Evolutionary conservation across 2,113 vertebrate genomes (phyloP).

Genomic region (Gnathonemus longibarbis): DNA sequence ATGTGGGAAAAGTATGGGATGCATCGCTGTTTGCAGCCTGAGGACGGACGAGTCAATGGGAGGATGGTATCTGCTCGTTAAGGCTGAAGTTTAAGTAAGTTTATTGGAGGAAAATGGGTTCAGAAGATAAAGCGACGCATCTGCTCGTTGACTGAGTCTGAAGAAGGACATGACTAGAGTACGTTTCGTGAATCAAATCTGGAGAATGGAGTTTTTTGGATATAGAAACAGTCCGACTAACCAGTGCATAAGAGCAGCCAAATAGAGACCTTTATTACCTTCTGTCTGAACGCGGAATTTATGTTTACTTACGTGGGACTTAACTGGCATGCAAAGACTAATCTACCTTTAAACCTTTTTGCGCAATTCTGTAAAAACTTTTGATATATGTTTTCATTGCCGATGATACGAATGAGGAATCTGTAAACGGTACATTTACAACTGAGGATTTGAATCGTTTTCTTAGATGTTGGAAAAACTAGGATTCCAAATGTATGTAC

Average conservation of each 20-base stretch:
- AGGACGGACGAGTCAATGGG: slow-evolving; percentile 14
- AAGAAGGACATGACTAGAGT: slow-evolving; percentile 14
- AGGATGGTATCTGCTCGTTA: neutral
- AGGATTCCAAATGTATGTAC: slow-evolving; percentile 20
- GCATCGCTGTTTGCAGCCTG: neutral
- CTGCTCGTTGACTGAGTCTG: slow-evolving; percentile 3
- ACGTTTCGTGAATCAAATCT: slow-evolving; percentile 11
- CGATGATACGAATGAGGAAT: slow-evolving; percentile 11
- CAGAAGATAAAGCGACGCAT: slow-evolving; percentile 19
- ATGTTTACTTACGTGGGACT: neutral
- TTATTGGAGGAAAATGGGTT: slow-evolving; percentile 31
- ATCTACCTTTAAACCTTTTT: slow-evolving; percentile 1
- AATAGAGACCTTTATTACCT: slow-evolving; percentile 5
- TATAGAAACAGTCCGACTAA: slow-evolving; percentile 21
- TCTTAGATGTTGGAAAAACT: neutral
- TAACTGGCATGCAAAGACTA: slow-evolving; percentile 7
- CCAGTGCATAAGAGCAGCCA: slow-evolving; percentile 8
- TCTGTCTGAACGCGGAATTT: slow-evolving; percentile 3
- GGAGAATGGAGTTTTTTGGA: slow-evolving; percentile 28
- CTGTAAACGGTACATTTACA: neutral
- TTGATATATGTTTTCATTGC: neutral
- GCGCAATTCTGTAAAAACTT: neutral
- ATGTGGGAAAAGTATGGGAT: slow-evolving; percentile 8
- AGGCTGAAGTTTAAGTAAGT: slow-evolving; percentile 35
- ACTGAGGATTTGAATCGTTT: neutral